phyloP scores from a whole-genome alignment of 2,797 vertebrate species.

The Pantherophis vulpinus region DNA sequence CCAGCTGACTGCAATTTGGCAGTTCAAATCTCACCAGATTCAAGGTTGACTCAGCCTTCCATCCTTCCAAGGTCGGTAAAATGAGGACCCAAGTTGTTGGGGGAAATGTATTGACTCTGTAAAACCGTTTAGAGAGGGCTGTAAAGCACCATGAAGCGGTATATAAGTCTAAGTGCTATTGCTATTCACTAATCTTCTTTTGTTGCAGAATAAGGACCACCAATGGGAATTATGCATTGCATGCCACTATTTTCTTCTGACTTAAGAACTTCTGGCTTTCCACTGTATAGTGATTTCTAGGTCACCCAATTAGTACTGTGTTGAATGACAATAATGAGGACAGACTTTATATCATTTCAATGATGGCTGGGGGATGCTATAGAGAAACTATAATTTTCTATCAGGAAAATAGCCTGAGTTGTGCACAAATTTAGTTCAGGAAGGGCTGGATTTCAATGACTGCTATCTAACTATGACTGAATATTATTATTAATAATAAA shows the following conservation, averaged over 20 bases:
- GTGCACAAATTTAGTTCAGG: not conserved
- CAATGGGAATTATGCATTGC: not conserved
- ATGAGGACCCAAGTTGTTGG: no score
- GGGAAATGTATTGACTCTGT: no score
- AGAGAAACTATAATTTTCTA: not conserved
- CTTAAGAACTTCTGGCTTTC: not conserved
- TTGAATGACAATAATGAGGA: not conserved
- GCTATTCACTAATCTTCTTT: not conserved
- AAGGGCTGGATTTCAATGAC: not conserved
- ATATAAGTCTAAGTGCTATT: no score
- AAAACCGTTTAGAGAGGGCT: no score
- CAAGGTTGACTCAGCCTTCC: no score
- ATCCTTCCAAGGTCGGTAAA: no score
- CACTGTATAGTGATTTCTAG: not conserved
- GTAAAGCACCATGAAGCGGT: no score
- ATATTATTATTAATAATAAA: not conserved
- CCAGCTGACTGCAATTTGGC: no score
- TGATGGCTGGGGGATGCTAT: not conserved
- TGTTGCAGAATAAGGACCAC: not conserved
- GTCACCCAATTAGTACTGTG: not conserved
- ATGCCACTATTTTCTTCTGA: not conserved
- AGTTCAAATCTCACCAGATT: no score
- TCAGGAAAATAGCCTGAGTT: not conserved
- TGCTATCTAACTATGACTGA: not conserved
- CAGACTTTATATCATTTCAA: not conserved